These are phyloP conservation scores for Passer montanus DNA, from an alignment of 2,113 vertebrate species.

Conservation along the genomic window DNA sequence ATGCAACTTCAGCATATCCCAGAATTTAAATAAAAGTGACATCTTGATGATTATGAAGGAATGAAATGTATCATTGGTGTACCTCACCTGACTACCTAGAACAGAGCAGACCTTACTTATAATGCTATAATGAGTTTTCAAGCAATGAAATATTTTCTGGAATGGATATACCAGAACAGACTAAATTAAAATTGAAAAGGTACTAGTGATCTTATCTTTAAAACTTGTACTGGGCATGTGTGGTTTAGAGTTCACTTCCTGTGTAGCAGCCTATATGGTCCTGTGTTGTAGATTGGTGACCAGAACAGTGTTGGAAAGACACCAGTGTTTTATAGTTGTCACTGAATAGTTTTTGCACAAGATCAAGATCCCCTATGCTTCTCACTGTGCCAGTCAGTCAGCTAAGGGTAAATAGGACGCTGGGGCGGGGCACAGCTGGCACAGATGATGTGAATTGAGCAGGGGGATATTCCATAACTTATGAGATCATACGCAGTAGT, in stretches of 20 bases:
- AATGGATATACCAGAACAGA: not conserved
- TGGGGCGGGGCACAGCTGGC: not conserved
- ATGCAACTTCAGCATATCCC: not conserved
- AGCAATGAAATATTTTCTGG: not conserved
- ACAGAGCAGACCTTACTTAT: not conserved
- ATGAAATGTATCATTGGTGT: not conserved
- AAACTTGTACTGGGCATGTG: not conserved
- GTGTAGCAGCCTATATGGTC: not conserved
- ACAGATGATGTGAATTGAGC: not conserved
- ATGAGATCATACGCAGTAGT: not conserved
- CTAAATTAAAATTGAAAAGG: not conserved
- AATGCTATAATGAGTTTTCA: not conserved
- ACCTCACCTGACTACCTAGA: not conserved
- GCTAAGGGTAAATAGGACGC: not conserved
- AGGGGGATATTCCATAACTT: accelerated
- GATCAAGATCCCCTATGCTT: not conserved
- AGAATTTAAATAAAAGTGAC: not conserved
- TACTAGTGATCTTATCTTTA: not conserved
- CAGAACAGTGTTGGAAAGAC: not conserved
- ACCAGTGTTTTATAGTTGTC: not conserved
- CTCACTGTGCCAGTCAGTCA: not conserved
- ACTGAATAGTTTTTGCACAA: not conserved
- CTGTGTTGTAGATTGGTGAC: not conserved
- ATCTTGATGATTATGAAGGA: not conserved
- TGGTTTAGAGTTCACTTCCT: not conserved